These are phyloP conservation scores for Diabrotica undecimpunctata DNA, from an alignment of 1,140 invertebrate genomes.

Conservation along the genomic window DNA sequence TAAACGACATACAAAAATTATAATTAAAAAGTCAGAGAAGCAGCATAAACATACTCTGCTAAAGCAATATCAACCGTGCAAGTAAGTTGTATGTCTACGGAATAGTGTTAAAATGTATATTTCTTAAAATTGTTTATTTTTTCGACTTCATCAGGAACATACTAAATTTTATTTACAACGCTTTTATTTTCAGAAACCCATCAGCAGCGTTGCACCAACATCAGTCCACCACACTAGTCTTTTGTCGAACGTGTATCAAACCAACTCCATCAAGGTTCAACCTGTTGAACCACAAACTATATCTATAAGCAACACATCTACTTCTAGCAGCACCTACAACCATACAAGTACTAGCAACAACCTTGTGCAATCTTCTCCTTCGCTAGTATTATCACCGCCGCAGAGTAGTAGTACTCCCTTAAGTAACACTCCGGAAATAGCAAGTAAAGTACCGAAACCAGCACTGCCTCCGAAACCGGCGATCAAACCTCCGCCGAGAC, in stretches of 20 bases:
- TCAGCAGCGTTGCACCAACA: constrained; percentile 78
- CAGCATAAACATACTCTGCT: too few relatives aligned
- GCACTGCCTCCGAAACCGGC: constrained; percentile 72
- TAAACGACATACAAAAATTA: too few relatives aligned
- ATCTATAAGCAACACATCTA: constrained; percentile 40
- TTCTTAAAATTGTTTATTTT: too few relatives aligned
- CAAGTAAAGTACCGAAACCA: constrained; percentile 59
- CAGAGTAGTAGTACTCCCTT: constrained; percentile 57
- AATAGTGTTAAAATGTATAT: too few relatives aligned
- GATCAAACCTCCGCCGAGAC: constrained; percentile 52
- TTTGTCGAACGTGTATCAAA: constrained; percentile 74
- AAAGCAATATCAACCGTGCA: too few relatives aligned
- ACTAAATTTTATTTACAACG: too few relatives aligned
- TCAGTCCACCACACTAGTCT: constrained; percentile 61
- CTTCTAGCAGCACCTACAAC: constrained; percentile 32
- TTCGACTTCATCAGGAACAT: too few relatives aligned
- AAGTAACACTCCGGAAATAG: constrained; percentile 50
- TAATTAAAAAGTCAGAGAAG: too few relatives aligned
- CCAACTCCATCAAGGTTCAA: constrained; percentile 75
- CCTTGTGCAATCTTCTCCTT: constrained; percentile 49
- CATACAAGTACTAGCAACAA: constrained; percentile 29
- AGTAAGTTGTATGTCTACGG: too few relatives aligned
- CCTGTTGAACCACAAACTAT: constrained; percentile 75
- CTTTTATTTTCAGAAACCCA: constrained; percentile 59
- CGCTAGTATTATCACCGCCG: constrained; percentile 54